Evolutionary conservation across 2,113 vertebrate genomes (phyloP).

Genomic region (Anser cygnoides): DNA sequence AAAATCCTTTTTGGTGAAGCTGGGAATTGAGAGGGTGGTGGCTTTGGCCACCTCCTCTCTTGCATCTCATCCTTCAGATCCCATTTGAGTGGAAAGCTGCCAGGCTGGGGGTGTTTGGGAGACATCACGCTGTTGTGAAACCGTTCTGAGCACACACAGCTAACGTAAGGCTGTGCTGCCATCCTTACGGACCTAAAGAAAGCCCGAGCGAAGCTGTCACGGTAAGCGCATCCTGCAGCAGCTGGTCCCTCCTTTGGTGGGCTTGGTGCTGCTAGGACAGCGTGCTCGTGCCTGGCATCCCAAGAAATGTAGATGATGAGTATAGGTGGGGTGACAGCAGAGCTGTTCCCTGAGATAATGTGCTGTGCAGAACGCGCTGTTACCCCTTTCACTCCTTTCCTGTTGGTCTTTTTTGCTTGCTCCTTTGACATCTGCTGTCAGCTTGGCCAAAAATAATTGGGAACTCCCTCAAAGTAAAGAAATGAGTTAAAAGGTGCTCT

Average conservation of each 20-base stretch:
- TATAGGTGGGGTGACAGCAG: neutral
- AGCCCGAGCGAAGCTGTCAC: neutral
- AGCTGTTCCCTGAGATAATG: neutral
- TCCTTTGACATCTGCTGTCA: neutral
- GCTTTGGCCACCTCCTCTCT: neutral
- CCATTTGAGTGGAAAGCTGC: neutral
- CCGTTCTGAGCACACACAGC: too few species aligned
- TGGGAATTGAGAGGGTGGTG: accelerated
- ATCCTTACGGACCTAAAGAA: neutral
- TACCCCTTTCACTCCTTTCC: neutral
- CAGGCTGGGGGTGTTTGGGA: neutral
- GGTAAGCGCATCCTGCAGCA: neutral
- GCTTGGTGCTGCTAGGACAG: neutral
- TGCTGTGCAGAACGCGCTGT: neutral
- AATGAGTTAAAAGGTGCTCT: neutral
- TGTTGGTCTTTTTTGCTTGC: neutral
- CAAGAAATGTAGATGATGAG: neutral
- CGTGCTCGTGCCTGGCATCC: accelerated
- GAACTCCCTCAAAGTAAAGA: conserved; percentile 61
- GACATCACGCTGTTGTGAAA: neutral
- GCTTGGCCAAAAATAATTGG: conserved; percentile 46
- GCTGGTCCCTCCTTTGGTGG: neutral
- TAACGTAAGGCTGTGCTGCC: neutral
- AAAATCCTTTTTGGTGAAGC: neutral
- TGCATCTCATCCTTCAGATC: neutral